Percentiles rank a stretch among this genome's conserved stretches.
phyloP scores from a whole-genome alignment of 1,140 invertebrate species.

The Calliopsis andreniformis region DNA sequence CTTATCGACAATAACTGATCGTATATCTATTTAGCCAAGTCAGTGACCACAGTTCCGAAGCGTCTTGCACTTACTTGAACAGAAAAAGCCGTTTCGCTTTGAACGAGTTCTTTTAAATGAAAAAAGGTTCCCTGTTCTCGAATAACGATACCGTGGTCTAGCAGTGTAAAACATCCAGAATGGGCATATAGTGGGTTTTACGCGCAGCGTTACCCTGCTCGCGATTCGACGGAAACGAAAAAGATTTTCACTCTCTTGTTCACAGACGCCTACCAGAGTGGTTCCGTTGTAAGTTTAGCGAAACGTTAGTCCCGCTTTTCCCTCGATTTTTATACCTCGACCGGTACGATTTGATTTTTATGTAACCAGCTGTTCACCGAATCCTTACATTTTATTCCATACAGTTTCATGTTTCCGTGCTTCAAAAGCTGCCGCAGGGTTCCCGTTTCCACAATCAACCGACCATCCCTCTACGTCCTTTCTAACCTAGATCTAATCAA shows the following conservation, averaged over 20 bases:
- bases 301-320: not conserved
- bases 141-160: too few species aligned
- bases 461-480: too few species aligned
- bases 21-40: too few species aligned
- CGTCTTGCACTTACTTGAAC: too few species aligned
- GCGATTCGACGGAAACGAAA: too few species aligned
- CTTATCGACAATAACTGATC: too few species aligned
- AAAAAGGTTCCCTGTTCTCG: too few species aligned
- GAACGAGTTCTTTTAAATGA: too few species aligned
- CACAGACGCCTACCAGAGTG: not conserved
- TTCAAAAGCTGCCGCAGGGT: not conserved
- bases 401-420: not conserved
- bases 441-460: too few species aligned
- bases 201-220: not conserved
- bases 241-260: not conserved
- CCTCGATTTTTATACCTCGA: not conserved
- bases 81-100: too few species aligned
- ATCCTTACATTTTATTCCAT: not conserved
- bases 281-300: not conserved
- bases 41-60: too few species aligned
- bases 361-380: not conserved
- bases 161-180: not conserved
- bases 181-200: not conserved
- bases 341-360: not conserved
- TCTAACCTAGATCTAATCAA: too few species aligned